Evolutionary conservation across 1,140 invertebrate genomes (phyloP).

Genomic region (Drosophila azteca): DNA sequence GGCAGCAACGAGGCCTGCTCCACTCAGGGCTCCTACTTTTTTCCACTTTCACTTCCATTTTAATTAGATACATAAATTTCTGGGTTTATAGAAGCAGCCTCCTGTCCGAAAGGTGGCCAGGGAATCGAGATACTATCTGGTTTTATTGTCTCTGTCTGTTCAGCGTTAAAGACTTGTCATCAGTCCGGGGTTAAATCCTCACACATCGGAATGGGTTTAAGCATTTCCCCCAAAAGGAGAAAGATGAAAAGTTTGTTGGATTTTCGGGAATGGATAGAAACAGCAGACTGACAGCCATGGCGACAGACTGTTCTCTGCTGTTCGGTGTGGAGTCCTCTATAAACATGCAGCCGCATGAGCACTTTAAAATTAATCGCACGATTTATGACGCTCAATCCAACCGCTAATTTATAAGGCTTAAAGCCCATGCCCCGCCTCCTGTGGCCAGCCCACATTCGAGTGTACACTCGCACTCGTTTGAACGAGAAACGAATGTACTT

Average conservation of each 20-base stretch:
- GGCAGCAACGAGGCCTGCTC: constrained; percentile 7
- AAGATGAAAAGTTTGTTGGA: background rate
- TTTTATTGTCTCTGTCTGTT: background rate
- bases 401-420: constrained; percentile 78
- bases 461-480: background rate
- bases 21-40: constrained; percentile 7
- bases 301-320: constrained; percentile 5
- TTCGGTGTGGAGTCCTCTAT: constrained; percentile 42
- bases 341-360: constrained; percentile 57
- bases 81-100: constrained; percentile 19
- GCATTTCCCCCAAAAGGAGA: too few relatives aligned
- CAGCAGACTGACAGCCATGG: background rate
- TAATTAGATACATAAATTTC: constrained; percentile 76
- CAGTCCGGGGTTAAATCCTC: constrained; percentile 11
- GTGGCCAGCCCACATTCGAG: background rate
- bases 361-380: constrained; percentile 74
- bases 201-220: background rate
- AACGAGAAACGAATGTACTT: constrained; percentile 1
- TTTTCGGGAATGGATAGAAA: constrained; percentile 6
- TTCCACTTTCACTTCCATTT: constrained; percentile 48
- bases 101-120: constrained; percentile 29
- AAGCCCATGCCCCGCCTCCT: constrained; percentile 17
- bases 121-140: constrained; percentile 1
- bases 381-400: constrained; percentile 80
- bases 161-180: constrained; percentile 36